Percentiles rank a stretch among this genome's conserved stretches.
Evolutionary conservation across 2,797 vertebrate species (phyloP).

Genomic region (Sternotherus odoratus): DNA sequence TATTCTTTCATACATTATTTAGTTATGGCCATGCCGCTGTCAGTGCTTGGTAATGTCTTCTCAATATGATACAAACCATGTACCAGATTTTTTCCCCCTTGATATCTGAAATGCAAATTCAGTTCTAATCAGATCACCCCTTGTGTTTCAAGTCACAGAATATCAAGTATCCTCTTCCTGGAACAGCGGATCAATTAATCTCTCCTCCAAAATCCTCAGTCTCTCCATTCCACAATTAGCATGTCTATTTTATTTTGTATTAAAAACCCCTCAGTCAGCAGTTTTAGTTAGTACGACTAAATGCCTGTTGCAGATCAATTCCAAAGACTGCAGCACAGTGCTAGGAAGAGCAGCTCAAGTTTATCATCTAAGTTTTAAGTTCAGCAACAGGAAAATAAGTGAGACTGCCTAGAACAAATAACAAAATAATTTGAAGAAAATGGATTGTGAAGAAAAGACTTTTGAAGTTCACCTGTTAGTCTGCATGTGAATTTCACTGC

Average conservation of each 20-base stretch:
- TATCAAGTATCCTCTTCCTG: not conserved
- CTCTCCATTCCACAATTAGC: not conserved
- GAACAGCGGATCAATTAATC: not conserved
- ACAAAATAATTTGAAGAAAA: not conserved
- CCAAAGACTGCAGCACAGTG: not conserved
- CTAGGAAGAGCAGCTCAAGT: not conserved
- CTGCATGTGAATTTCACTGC: not conserved
- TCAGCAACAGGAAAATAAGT: not conserved
- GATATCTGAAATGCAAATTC: not conserved
- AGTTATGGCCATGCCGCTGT: not conserved
- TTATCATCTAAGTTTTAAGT: not conserved
- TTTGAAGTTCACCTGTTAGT: not conserved
- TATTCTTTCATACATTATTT: not conserved
- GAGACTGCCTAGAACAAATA: not conserved
- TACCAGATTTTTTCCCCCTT: not conserved
- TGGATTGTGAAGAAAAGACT: not conserved
- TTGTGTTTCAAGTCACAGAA: not conserved
- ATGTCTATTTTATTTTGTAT: not conserved
- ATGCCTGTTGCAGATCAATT: not conserved
- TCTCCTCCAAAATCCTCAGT: not conserved
- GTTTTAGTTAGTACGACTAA: not conserved
- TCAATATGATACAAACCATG: not conserved
- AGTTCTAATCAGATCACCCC: not conserved
- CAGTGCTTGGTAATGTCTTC: not conserved
- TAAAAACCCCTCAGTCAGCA: not conserved